Evolutionary conservation across 2,888 invertebrate genomes (phyloP).

Genomic region (Lingula anatina): DNA sequence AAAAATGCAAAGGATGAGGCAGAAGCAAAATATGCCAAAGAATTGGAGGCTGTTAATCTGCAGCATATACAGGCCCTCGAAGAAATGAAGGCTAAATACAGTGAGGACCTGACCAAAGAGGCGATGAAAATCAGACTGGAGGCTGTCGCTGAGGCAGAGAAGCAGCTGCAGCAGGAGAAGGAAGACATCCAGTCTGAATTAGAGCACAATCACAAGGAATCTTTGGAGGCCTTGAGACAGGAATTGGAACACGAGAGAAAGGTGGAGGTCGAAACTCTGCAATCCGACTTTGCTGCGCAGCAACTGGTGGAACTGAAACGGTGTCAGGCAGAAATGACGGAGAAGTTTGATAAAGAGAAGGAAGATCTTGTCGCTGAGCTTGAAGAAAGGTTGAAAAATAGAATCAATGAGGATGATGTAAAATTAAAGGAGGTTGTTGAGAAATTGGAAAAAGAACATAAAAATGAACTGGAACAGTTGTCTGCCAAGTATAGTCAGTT

Average conservation of each 20-base stretch:
- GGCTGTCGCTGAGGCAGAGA: slow-evolving; percentile 5
- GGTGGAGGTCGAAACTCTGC: slow-evolving; percentile 14
- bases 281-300: neutral
- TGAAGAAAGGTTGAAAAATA: too few relatives aligned
- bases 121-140: slow-evolving; percentile 1
- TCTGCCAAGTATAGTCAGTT: too few relatives aligned
- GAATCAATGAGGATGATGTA: too few relatives aligned
- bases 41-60: slow-evolving; percentile 8
- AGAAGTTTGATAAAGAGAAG: slow-evolving; percentile 16
- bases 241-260: slow-evolving; percentile 30
- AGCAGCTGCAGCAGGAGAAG: slow-evolving; percentile 8
- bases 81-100: slow-evolving; percentile 14
- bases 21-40: slow-evolving; percentile 9
- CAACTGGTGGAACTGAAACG: slow-evolving; percentile 32
- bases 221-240: slow-evolving; percentile 20
- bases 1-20: slow-evolving; percentile 9
- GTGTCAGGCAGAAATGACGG: slow-evolving; percentile 24
- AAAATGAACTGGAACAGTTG: slow-evolving; percentile 21
- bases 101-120: neutral
- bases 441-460: slow-evolving; percentile 14
- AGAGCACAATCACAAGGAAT: slow-evolving; percentile 11
- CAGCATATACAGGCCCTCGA: slow-evolving; percentile 26
- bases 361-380: too few relatives aligned
- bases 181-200: slow-evolving; percentile 9
- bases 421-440: too few relatives aligned